Conservation (phyloP, 1,140 invertebrate genomes). For the Zelostemma sp. region DNA sequence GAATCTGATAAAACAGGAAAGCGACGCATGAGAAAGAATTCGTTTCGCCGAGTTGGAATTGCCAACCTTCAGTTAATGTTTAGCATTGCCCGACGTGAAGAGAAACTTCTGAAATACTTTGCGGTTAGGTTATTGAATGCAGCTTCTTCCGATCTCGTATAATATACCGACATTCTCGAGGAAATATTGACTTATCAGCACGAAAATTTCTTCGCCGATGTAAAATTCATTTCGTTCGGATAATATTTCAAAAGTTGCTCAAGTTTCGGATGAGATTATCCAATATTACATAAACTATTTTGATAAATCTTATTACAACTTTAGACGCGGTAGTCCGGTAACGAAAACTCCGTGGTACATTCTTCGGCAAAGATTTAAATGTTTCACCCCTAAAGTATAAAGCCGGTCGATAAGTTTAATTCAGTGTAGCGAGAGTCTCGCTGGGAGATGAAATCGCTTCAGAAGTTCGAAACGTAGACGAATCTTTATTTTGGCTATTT, state of each 20-base stretch:
- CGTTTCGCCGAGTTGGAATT: too few species aligned
- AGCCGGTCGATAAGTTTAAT: slow-evolving; percentile 2
- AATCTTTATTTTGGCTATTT: too few species aligned
- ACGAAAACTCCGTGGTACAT: neutral
- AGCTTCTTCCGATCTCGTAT: neutral
- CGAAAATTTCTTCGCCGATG: neutral
- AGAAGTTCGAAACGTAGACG: slow-evolving; percentile 4
- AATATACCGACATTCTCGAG: neutral
- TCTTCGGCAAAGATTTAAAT: neutral
- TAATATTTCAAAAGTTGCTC: slow-evolving; percentile 1
- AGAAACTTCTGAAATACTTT: neutral
- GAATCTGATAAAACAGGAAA: neutral
- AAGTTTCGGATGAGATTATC: neutral
- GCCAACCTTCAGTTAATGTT: too few species aligned
- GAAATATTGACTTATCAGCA: neutral
- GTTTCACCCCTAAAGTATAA: neutral
- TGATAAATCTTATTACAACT: neutral
- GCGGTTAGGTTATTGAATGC: too few species aligned
- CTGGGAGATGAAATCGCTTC: slow-evolving; percentile 12
- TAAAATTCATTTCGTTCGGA: neutral
- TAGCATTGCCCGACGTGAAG: neutral
- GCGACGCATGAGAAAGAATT: neutral
- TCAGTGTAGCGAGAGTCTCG: neutral
- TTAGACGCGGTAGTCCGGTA: neutral
- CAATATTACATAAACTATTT: neutral